phyloP scores from a whole-genome alignment of 2,113 vertebrate genomes.

The Perca schrenkii region DNA sequence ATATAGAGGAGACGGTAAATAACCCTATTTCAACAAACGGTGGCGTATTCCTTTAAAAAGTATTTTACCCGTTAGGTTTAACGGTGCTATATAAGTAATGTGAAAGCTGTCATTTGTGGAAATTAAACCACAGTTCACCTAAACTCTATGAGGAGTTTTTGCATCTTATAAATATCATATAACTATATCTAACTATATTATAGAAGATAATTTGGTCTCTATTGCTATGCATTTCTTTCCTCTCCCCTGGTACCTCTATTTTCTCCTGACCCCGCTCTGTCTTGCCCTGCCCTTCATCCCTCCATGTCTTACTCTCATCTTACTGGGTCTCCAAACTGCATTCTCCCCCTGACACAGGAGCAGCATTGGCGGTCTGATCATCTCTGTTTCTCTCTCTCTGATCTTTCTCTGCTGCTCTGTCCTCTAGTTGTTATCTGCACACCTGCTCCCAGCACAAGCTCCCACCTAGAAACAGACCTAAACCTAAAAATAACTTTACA shows the following conservation, averaged over 20 bases:
- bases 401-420: slow-evolving; percentile 3
- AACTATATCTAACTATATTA: not conserved
- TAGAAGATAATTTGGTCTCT: not conserved
- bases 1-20: too few species aligned
- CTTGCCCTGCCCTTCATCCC: slow-evolving; percentile 30
- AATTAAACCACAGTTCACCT: too few species aligned
- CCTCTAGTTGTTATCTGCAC: slow-evolving; percentile 30
- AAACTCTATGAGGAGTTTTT: too few species aligned
- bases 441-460: slow-evolving; percentile 20
- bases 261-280: not conserved
- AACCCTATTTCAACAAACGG: too few species aligned
- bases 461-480: not conserved
- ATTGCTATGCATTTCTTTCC: not conserved
- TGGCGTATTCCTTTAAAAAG: too few species aligned
- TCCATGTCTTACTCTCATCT: slow-evolving; percentile 14
- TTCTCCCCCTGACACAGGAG: slow-evolving; percentile 38
- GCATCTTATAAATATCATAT: not conserved
- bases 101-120: too few species aligned
- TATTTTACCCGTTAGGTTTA: too few species aligned
- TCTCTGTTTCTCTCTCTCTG: slow-evolving; percentile 26
- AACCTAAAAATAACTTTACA: not conserved
- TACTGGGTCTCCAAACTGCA: slow-evolving; percentile 39
- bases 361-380: slow-evolving; percentile 8
- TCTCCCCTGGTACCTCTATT: not conserved
- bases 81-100: too few species aligned